A percentile compares a stretch with the other conserved stretches of the same genome.
These are phyloP conservation scores for Zosterops pallidus DNA, from an alignment of 2,113 vertebrate species.

Conservation along the genomic window DNA sequence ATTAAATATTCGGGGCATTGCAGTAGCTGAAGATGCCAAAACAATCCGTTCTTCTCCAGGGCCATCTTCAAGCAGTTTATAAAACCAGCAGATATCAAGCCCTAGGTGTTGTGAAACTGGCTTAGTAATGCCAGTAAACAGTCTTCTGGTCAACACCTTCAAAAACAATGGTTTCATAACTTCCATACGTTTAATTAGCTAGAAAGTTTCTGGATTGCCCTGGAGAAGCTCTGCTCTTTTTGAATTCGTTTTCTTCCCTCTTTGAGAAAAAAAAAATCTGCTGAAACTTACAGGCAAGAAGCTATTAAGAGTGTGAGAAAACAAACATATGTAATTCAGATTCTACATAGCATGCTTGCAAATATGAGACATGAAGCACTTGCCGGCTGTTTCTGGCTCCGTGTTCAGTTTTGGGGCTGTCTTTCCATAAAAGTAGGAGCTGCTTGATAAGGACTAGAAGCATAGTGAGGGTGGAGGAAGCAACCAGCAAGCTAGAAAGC, in stretches of 20 bases:
- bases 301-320: background rate
- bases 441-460: background rate
- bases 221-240: background rate
- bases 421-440: background rate
- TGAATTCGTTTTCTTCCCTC: background rate
- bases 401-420: background rate
- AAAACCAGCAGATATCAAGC: background rate
- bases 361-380: background rate
- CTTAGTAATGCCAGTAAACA: background rate
- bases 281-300: background rate
- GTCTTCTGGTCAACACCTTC: background rate
- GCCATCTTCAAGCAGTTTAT: background rate
- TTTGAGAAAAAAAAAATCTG: background rate
- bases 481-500: background rate
- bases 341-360: background rate
- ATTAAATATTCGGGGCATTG: fast-evolving
- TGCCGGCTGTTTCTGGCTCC: background rate
- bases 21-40: background rate
- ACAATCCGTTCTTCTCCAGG: background rate
- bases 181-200: background rate
- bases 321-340: background rate
- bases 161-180: background rate
- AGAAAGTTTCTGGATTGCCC: background rate
- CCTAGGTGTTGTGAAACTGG: background rate
- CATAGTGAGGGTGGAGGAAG: background rate